Conservation (phyloP, 1,140 invertebrate species). For the Gryllus bimaculatus region DNA sequence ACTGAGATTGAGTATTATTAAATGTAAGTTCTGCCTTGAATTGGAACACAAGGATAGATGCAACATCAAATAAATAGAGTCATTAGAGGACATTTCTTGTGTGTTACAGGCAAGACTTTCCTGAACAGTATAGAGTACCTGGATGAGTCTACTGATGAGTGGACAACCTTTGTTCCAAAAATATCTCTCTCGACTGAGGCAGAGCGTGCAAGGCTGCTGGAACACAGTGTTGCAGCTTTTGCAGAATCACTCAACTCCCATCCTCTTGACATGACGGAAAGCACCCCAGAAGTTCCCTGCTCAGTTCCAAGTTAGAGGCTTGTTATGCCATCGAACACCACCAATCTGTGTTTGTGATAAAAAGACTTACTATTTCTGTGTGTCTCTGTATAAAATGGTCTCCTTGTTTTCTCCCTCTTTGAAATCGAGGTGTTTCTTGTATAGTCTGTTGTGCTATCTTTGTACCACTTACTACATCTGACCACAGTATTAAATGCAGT, state of each 20-base stretch:
- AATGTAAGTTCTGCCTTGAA: too few relatives aligned
- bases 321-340: not conserved
- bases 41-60: too few relatives aligned
- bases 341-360: not conserved
- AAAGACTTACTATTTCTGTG: slow-evolving; percentile 1
- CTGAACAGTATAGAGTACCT: slow-evolving; percentile 74
- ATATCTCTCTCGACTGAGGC: not conserved
- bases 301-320: not conserved
- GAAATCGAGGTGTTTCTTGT: not conserved
- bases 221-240: not conserved
- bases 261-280: not conserved
- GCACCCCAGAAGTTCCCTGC: not conserved
- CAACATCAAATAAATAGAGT: too few relatives aligned
- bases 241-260: not conserved
- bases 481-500: slow-evolving; percentile 4
- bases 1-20: not conserved
- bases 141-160: slow-evolving; percentile 56
- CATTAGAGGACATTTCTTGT: not conserved
- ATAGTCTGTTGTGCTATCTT: slow-evolving; percentile 1
- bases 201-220: not conserved
- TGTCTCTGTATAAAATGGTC: not conserved
- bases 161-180: slow-evolving; percentile 51
- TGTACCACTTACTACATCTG: not conserved
- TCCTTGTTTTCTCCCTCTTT: not conserved
- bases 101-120: slow-evolving; percentile 53